Evolutionary conservation across 2,797 vertebrate genomes (phyloP).

Genomic region (Macropodus opercularis): DNA sequence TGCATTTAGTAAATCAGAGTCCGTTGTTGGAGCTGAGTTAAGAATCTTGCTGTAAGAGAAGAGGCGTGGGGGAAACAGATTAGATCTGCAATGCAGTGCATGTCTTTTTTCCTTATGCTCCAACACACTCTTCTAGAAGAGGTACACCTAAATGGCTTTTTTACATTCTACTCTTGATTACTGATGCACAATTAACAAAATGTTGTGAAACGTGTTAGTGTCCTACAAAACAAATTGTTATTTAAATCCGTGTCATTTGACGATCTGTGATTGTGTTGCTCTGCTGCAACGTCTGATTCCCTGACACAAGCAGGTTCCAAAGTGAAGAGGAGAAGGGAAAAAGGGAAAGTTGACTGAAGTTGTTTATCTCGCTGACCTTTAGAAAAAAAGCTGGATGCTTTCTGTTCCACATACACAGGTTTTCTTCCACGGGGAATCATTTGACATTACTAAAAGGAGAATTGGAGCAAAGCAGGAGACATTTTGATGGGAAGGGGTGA

Average conservation of each 20-base stretch:
- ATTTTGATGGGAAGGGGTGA: not conserved
- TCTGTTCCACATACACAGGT: conserved; percentile 21
- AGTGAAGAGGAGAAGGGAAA: not conserved
- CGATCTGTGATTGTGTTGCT: not conserved
- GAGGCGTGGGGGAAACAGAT: conserved; percentile 29
- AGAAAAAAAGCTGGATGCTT: conserved; percentile 8
- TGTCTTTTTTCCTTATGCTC: conserved; percentile 28
- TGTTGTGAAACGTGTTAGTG: not conserved
- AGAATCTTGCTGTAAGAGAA: conserved; percentile 25
- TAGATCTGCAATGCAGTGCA: conserved; percentile 41
- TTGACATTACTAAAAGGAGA: conserved; percentile 4
- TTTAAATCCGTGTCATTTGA: not conserved
- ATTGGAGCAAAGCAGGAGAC: not conserved
- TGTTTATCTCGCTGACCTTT: conserved; percentile 24
- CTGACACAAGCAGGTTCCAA: conserved; percentile 20
- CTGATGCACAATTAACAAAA: not conserved
- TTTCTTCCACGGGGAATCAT: not conserved
- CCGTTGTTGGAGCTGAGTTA: conserved; percentile 6
- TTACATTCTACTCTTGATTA: not conserved
- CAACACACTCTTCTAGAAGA: conserved; percentile 15
- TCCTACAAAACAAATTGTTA: not conserved
- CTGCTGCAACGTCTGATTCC: conserved; percentile 16
- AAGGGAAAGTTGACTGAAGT: conserved; percentile 15
- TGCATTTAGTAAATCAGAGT: conserved; percentile 40
- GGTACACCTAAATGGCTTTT: not conserved